These are phyloP conservation scores for Ondatra zibethicus DNA, from an alignment of 2,113 vertebrate genomes.

Conservation along the genomic window DNA sequence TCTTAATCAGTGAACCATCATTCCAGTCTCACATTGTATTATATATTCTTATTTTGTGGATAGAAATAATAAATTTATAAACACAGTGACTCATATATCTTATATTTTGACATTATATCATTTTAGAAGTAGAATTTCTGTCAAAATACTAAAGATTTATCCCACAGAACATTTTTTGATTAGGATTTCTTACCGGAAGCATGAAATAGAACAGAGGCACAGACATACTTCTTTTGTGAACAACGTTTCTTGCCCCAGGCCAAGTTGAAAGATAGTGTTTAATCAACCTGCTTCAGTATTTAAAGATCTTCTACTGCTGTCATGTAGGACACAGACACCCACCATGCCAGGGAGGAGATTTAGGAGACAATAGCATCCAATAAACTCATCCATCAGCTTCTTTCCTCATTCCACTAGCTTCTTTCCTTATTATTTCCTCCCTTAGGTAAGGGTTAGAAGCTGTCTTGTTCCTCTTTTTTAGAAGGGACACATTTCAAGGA, in stretches of 20 bases:
- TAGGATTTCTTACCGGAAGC: not conserved
- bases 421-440: not conserved
- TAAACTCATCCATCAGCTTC: not conserved
- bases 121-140: not conserved
- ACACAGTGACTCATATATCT: not conserved
- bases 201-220: not conserved
- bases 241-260: not conserved
- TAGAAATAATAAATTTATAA: conserved; percentile 4
- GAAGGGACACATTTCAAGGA: not conserved
- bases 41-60: not conserved
- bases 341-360: fast-evolving
- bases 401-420: not conserved
- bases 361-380: not conserved
- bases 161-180: not conserved
- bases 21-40: not conserved
- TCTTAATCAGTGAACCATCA: not conserved
- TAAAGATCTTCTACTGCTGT: not conserved
- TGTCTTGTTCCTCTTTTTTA: not conserved
- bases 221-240: not conserved
- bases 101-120: not conserved
- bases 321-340: not conserved
- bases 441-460: not conserved
- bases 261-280: not conserved
- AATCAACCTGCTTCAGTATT: not conserved
- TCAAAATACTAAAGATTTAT: not conserved